Evolutionary conservation across 92 coral and sea anemone species (phyloP).

Genomic region (Actinernus sp.): DNA sequence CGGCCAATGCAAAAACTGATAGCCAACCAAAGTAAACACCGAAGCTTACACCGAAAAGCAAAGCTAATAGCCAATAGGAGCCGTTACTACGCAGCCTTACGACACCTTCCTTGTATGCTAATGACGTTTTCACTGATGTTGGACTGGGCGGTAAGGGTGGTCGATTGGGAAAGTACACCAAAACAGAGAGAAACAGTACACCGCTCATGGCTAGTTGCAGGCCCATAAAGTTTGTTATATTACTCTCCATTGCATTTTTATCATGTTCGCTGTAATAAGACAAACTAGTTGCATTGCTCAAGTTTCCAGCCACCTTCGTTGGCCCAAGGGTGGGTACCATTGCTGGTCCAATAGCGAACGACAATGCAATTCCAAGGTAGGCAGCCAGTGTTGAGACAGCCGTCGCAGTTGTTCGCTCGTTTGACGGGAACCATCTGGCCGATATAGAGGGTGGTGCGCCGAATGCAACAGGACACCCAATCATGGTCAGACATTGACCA

Average conservation of each 20-base stretch:
- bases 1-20: constrained; percentile 67
- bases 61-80: constrained; percentile 61
- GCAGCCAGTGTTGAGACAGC: constrained; percentile 71
- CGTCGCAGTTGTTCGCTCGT: constrained; percentile 83
- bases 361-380: constrained; percentile 61
- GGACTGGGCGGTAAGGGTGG: constrained; percentile 85
- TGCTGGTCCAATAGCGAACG: constrained; percentile 79
- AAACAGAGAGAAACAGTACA: constrained; percentile 44
- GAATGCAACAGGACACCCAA: constrained; percentile 54
- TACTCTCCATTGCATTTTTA: constrained; percentile 1
- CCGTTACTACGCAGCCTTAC: constrained; percentile 31
- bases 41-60: constrained; percentile 64
- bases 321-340: constrained; percentile 47
- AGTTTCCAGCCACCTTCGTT: neutral
- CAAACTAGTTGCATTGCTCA: neutral
- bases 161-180: constrained; percentile 76
- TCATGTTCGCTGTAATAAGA: neutral
- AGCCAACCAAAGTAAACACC: constrained; percentile 81
- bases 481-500: constrained; percentile 78
- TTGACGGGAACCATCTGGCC: constrained; percentile 87
- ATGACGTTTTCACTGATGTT: constrained; percentile 7
- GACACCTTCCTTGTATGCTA: neutral
- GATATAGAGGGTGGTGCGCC: constrained; percentile 89
- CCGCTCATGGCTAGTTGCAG: constrained; percentile 55
- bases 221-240: constrained; percentile 31